Evolutionary conservation across 2,888 invertebrate genomes (phyloP).

Genomic region (Meloe dianella): DNA sequence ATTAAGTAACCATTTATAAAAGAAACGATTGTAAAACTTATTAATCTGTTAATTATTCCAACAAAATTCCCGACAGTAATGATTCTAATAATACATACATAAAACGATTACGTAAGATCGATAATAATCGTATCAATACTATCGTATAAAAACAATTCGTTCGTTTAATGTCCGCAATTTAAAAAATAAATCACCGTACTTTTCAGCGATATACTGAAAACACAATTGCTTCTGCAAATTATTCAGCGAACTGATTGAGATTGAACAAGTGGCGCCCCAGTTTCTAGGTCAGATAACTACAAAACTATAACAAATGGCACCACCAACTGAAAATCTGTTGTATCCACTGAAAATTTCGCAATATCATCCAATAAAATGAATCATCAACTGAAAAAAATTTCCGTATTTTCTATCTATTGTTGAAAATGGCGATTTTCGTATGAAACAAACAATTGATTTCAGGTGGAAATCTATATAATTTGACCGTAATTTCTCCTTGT

Average conservation of each 20-base stretch:
- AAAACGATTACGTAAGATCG: constrained; percentile 25
- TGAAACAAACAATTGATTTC: neutral
- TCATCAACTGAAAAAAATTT: neutral
- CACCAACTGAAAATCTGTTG: neutral
- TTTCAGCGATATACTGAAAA: constrained; percentile 29
- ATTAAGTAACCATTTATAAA: constrained; percentile 27
- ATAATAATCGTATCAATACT: neutral
- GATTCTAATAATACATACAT: constrained; percentile 5
- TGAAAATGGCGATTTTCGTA: neutral
- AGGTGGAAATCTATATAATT: neutral
- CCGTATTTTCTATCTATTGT: too few species aligned
- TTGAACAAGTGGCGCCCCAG: constrained; percentile 40
- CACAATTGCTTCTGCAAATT: constrained; percentile 20
- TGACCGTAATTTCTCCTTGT: constrained; percentile 5
- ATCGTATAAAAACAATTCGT: neutral
- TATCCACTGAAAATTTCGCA: neutral
- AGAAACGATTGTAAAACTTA: neutral
- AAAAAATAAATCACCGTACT: neutral
- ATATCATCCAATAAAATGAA: neutral
- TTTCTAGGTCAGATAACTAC: constrained; percentile 47
- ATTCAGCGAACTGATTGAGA: constrained; percentile 25
- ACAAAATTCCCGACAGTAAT: constrained; percentile 14
- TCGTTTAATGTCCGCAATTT: neutral
- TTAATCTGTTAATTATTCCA: neutral
- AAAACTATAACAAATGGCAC: neutral